Conservation (phyloP, 2,113 vertebrate genomes). For the Bungarus multicinctus region DNA sequence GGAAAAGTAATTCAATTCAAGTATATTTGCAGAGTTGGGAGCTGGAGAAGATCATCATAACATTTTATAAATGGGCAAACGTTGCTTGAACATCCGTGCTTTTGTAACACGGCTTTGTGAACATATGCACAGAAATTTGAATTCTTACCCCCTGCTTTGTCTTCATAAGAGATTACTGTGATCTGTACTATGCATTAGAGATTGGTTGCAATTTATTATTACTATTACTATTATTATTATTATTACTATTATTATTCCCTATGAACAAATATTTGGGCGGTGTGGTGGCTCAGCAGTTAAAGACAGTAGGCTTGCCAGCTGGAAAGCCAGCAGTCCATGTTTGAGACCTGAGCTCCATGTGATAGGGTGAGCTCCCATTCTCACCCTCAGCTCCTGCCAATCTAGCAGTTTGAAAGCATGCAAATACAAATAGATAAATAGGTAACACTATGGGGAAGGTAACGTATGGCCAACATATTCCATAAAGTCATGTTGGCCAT, state of each 20-base stretch:
- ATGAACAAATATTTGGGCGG: not conserved
- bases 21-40: not conserved
- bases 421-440: not conserved
- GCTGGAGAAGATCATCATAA: not conserved
- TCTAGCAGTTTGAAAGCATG: not conserved
- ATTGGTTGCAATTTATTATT: not conserved
- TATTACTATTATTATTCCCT: not conserved
- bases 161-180: not conserved
- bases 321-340: not conserved
- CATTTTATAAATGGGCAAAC: not conserved
- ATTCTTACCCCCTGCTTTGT: not conserved
- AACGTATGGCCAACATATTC: too few species aligned
- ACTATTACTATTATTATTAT: too few species aligned
- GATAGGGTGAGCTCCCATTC: not conserved
- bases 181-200: not conserved
- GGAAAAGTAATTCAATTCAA: not conserved
- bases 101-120: not conserved
- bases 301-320: not conserved
- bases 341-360: not conserved
- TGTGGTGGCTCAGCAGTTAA: not conserved
- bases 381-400: not conserved
- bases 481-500: not conserved
- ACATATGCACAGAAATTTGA: not conserved
- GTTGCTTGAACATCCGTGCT: not conserved
- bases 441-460: not conserved